These are phyloP conservation scores for Temnothorax unifasciatus DNA, from an alignment of 2,888 invertebrate genomes.

Conservation along the genomic window DNA sequence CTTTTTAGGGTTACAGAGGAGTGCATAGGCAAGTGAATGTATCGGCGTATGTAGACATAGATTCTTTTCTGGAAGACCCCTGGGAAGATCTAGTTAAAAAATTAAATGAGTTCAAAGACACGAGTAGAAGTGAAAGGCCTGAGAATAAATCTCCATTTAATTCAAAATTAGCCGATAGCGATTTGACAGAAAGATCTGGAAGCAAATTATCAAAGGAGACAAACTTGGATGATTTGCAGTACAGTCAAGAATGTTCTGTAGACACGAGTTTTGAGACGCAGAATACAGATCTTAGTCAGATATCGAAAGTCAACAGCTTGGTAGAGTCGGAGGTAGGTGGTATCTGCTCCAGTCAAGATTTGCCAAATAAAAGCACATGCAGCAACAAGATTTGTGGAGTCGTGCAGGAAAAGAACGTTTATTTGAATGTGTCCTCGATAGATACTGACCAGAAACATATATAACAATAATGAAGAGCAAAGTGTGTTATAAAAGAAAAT, in stretches of 20 bases:
- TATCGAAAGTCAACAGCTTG: conserved; percentile 59
- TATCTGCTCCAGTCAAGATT: conserved; percentile 65
- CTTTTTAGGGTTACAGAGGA: conserved; percentile 72
- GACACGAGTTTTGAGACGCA: conserved; percentile 61
- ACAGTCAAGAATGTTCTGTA: conserved; percentile 61
- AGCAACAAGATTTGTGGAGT: conserved; percentile 28
- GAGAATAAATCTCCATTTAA: conserved; percentile 13
- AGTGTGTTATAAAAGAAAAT: neutral
- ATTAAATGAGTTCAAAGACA: conserved; percentile 50
- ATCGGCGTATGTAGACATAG: conserved; percentile 77
- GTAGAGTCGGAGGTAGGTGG: conserved; percentile 63
- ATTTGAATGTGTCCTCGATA: neutral
- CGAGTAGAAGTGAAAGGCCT: neutral
- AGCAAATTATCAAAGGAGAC: conserved; percentile 11
- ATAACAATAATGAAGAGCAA: conserved; percentile 61
- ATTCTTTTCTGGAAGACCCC: conserved; percentile 80
- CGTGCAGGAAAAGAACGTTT: neutral
- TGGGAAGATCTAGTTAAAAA: conserved; percentile 78
- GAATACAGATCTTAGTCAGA: conserved; percentile 55
- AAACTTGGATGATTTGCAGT: conserved; percentile 32
- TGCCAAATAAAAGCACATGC: conserved; percentile 37
- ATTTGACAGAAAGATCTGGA: conserved; percentile 29
- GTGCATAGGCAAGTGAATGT: conserved; percentile 69
- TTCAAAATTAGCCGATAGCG: neutral
- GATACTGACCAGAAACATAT: conserved; percentile 34